These are phyloP conservation scores for Morone chrysops DNA, from an alignment of 2,113 vertebrate genomes.

Conservation along the genomic window DNA sequence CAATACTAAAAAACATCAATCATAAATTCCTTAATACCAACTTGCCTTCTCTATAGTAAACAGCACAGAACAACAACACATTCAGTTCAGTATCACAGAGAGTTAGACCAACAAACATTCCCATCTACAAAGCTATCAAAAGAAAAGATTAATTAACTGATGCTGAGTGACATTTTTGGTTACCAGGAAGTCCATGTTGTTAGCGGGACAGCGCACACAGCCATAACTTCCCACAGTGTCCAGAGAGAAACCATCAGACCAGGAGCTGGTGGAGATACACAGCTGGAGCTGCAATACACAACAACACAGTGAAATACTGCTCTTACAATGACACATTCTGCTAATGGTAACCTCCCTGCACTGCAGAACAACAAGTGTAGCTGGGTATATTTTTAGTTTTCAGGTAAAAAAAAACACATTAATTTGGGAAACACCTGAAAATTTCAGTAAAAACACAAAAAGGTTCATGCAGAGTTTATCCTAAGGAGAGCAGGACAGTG, in stretches of 20 bases:
- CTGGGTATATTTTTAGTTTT: not conserved
- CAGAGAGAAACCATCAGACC: conserved; percentile 94
- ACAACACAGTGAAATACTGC: not conserved
- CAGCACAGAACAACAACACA: too few species aligned
- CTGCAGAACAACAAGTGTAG: too few species aligned
- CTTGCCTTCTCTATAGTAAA: not conserved
- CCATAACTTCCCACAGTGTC: conserved; percentile 97
- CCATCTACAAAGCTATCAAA: not conserved
- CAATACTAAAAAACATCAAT: not conserved
- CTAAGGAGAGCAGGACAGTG: too few species aligned
- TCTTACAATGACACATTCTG: not conserved
- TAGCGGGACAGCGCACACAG: conserved; percentile 92
- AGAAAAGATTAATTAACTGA: too few species aligned
- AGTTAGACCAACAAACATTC: not conserved
- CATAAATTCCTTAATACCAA: not conserved
- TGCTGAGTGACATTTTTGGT: not conserved
- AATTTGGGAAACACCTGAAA: not conserved
- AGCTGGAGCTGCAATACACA: conserved; percentile 88
- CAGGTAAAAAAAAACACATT: not conserved
- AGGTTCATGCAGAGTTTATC: too few species aligned
- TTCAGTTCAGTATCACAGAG: not conserved
- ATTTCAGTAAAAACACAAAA: too few species aligned
- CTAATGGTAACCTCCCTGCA: not conserved
- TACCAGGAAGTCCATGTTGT: conserved; percentile 93
- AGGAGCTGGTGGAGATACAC: conserved; percentile 92